Base-by-base conservation (phyloP, 1,140 invertebrate genomes). In the Leptinotarsa undecemlineata region DNA sequence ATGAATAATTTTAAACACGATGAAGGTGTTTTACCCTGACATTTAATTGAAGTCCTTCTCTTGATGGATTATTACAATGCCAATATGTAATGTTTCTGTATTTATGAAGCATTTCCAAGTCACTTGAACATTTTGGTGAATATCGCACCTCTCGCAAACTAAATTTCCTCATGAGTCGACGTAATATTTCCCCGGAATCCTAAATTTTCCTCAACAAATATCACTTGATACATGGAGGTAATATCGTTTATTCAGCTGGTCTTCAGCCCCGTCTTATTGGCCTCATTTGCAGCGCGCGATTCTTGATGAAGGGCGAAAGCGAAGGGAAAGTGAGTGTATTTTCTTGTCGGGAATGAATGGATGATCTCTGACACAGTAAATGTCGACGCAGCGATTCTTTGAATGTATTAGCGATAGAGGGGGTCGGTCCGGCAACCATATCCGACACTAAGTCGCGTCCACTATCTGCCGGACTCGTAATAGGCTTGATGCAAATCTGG, bases 401-500 rank as follows among this genome's bases (percentile, higher is more conserved):
- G 68, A 69, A 69, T 69, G 68, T 69, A 51, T 69, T 42, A 69
- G 68, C 48, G 23, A 69, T 69, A 51, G 33, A 69, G 48, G 48
- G 48, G 68, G 42, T 17, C 11, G 42, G 68, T 51, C 68, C 68
- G 42, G 33, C 21, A 42, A 69, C n/a, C 48, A 69, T 47, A 47
- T 51, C 68, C 33, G 33, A 20, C 68, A 17, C 51, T 57, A 57
- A 57, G 51, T 57, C 51, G 51, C n/a, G 15, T 69, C 48, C 68
- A 69, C 68, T 69, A 69, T 69, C 68, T 42, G 33, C 42, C 19
- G 33, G 33, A 69, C n/a, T 69, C 48, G 33, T 69, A 48, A 64
- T 64, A 64, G 26, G 63, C 67, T 62, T 77, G 79, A 78, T 78
- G 77, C 75, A 78, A 78, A 78, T 78, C 75, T 78, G 73, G 70